These are phyloP conservation scores for Drosophila burlai DNA, from an alignment of 1,140 invertebrate species.

Conservation along the genomic window DNA sequence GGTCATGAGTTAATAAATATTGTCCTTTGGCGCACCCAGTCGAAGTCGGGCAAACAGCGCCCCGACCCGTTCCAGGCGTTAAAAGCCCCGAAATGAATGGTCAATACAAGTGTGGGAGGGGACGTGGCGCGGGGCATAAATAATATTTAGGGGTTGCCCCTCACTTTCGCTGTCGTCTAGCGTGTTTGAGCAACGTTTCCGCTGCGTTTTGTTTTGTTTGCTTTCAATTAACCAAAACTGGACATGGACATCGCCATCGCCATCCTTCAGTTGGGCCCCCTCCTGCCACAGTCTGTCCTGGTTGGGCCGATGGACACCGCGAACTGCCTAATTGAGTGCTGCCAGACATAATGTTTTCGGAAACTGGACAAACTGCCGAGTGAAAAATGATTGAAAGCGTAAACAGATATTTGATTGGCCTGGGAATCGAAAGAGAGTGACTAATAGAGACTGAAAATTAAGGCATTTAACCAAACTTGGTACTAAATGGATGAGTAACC, in stretches of 20 bases:
- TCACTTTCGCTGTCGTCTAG: slow-evolving; percentile 40
- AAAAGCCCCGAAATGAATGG: slow-evolving; percentile 81
- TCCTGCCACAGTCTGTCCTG: neutral
- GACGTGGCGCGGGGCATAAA: slow-evolving; percentile 55
- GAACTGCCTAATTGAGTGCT: slow-evolving; percentile 65
- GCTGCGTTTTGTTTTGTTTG: slow-evolving; percentile 73
- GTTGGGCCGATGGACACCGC: slow-evolving; percentile 12
- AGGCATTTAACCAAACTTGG: no score
- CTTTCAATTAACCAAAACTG: slow-evolving; percentile 82
- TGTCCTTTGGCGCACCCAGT: slow-evolving; percentile 69
- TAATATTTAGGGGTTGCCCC: slow-evolving; percentile 74
- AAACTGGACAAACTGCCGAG: slow-evolving; percentile 34
- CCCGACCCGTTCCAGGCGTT: slow-evolving; percentile 44
- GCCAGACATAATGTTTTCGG: slow-evolving; percentile 60
- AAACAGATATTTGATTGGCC: slow-evolving; percentile 40
- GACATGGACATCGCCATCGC: slow-evolving; percentile 40
- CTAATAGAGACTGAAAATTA: neutral
- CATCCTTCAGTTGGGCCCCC: slow-evolving; percentile 9
- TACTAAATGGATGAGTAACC: neutral
- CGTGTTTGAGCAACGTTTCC: slow-evolving; percentile 74
- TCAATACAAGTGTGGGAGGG: slow-evolving; percentile 58
- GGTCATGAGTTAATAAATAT: slow-evolving; percentile 73
- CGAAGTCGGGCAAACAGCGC: slow-evolving; percentile 17
- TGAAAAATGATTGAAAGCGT: slow-evolving; percentile 57
- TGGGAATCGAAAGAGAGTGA: slow-evolving; percentile 21